Evolutionary conservation across 2,888 invertebrate genomes (phyloP), one percentile per base, ranked within the genome.

Genomic region (Caenorhabditis auriculariae): DNA sequence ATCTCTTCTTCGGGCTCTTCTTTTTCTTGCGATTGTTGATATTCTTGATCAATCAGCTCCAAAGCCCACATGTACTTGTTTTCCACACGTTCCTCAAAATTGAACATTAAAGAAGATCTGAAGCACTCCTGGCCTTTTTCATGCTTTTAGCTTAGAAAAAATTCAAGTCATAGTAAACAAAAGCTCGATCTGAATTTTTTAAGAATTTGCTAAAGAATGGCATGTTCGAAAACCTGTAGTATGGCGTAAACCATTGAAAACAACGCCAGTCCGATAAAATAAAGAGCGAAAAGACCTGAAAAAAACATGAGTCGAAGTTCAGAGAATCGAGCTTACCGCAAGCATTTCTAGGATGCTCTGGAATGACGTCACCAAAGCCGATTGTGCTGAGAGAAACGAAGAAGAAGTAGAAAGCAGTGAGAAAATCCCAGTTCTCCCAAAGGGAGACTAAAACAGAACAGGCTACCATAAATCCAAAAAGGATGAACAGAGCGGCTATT

Each of bases 341-440:
- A 1, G 75, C 71, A 17, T 72, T 68, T 17, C 70, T 61, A 0
- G 78, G 77, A 67, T 78, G 74, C 37, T 70, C 65, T 23, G 79
- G 79, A 45, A 79, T 66, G 29, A 72, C 67, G 50, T 78, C 79
- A 32, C 78, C 78, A 37, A 78, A 66, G 17, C 79, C 79, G 38
- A 79, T 72, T 4, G 79, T 79, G n/a, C 62, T 69, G 27, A 79
- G 50, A 5, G 76, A 77, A 6, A 78, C 70, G 51, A 77, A 77
- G 51, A 76, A 72, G 55, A 77, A 78, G 60, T 78, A 78, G 60
- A 78, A 74, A 7, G 77, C 63, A 12, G 71, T 75, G 43, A 76
- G 64, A 35, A 69, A 76, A 49, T 70, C 69, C 77, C 77, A 78
- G 24, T 78, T 67, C 48, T 78, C 78, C 75, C 74, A 76, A 27